Conservation (phyloP, 2,797 vertebrate genomes). For the Oceanodroma leucorhoa region DNA sequence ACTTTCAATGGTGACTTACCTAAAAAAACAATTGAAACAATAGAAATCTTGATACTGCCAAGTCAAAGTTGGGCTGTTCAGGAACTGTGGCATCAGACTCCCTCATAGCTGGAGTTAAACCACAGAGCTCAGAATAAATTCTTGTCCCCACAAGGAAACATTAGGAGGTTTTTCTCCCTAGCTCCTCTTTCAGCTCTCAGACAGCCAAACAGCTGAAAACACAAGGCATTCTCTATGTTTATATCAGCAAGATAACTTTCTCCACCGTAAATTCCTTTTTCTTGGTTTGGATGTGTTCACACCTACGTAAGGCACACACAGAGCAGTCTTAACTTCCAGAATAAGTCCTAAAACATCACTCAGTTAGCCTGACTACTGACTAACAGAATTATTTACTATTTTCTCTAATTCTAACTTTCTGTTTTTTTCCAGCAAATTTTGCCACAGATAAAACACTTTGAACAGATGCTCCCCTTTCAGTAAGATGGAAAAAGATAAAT, state of each 20-base stretch:
- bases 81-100: background rate
- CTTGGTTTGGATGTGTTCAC: background rate
- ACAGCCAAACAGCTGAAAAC: background rate
- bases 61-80: background rate
- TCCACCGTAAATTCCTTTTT: background rate
- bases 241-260: background rate
- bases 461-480: background rate
- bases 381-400: background rate
- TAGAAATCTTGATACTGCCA: background rate
- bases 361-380: background rate
- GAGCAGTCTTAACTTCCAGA: background rate
- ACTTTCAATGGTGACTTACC: background rate
- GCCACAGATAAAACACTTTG: background rate
- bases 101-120: background rate
- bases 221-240: background rate
- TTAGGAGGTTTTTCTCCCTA: background rate
- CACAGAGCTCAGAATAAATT: background rate
- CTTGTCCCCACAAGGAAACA: background rate
- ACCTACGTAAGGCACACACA: background rate
- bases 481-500: background rate
- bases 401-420: background rate
- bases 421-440: background rate
- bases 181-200: background rate
- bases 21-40: background rate
- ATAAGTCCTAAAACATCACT: background rate